Conservation (phyloP, 2,797 vertebrate genomes). For the Sardinella longiceps region DNA sequence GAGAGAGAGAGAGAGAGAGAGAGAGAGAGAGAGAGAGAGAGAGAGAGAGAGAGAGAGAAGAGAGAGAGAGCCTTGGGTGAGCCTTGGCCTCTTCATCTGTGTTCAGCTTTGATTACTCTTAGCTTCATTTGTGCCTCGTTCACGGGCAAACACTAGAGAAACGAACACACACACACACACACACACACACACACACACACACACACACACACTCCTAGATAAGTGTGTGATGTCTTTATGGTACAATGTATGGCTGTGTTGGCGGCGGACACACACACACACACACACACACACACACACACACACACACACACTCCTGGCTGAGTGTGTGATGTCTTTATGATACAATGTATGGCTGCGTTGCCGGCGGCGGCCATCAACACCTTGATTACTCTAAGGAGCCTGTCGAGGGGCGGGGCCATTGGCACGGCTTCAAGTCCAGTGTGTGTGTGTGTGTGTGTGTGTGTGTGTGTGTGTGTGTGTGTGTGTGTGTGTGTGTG, state of each 20-base stretch:
- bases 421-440: slow-evolving; percentile 54
- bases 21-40: no score
- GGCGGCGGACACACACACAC: no score
- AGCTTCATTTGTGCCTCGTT: slow-evolving; percentile 44
- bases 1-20: no score
- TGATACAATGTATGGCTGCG: slow-evolving; percentile 50
- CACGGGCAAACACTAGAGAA: slow-evolving; percentile 31
- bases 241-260: no score
- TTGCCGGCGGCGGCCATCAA: slow-evolving; percentile 45
- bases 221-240: no score
- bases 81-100: slow-evolving; percentile 33
- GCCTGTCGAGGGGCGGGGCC: slow-evolving; percentile 38
- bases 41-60: no score
- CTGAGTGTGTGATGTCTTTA: slow-evolving; percentile 51
- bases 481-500: no score
- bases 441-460: no score
- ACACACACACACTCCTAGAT: no score
- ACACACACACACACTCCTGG: slow-evolving; percentile 5
- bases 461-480: no score
- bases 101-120: slow-evolving; percentile 44
- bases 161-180: slow-evolving; percentile 34
- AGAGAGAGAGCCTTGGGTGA: no score
- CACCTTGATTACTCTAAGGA: slow-evolving; percentile 57
- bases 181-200: slow-evolving; percentile 6
- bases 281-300: no score